Evolutionary conservation across 2,113 vertebrate species (phyloP), one percentile per base, ranked within the genome.

Genomic region (Reinhardtius hippoglossoides): DNA sequence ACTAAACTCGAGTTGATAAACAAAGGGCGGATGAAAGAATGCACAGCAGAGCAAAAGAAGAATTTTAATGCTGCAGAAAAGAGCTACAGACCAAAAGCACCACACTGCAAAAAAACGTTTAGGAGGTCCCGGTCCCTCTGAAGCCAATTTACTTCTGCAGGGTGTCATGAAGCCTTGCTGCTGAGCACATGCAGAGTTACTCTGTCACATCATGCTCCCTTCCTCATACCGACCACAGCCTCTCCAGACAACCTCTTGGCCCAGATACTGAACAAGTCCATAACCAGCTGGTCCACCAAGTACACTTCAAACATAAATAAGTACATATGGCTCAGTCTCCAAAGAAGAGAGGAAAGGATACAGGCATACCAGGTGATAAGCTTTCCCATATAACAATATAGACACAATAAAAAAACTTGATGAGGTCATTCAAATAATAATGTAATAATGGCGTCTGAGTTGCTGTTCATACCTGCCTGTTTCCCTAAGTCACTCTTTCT

Each of bases 381-480:
- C 31, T 60, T 40, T 70, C 31, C 12, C 24, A 66, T 1, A 13
- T 2, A 44, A 21, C 0, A 24, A 35, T 56, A 67, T 23, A 37
- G 12, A 63, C 4, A 76, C 8, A 24, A 31, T 42, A 7, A 16
- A 62, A 42, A 66, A 5, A 0, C 20, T 27, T 15, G 2, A 16
- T 40, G 10, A 40, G 23, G 20, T 42, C 24, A 55, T 64, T 31
- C 8, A 16, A 24, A 26, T 21, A 18, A 14, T 55, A 59, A 24
- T 66, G 4, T 4, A 37, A 54, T 21, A 20, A 58, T 42, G 26
- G 16, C 15, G 14, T 48, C 44, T 9, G n/a, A 21, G 2, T 40
- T 42, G 23, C 21, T 59, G 46, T 79, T 78, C 89, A 84, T 78
- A 95, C 94, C 94, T 67, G 82, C 77, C 55, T 81, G 82, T 74